Conservation (phyloP, 2,888 invertebrate genomes). For the Marasmarcha lunaedactyla region DNA sequence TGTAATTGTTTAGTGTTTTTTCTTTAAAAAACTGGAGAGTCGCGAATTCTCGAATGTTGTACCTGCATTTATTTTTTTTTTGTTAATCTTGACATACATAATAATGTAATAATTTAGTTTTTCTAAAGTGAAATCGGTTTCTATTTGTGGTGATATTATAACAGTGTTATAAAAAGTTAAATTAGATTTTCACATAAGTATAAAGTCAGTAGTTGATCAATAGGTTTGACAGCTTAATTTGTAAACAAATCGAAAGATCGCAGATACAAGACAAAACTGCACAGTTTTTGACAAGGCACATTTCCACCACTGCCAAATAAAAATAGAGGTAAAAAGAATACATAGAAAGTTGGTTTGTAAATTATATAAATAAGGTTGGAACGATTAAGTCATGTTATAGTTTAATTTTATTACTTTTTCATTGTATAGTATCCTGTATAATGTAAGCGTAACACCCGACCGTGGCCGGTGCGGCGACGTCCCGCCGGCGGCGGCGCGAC, state of each 20-base stretch:
- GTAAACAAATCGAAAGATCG: slow-evolving; percentile 43
- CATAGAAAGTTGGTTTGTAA: slow-evolving; percentile 52
- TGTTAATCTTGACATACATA: slow-evolving; percentile 66
- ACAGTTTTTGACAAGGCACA: slow-evolving; percentile 67
- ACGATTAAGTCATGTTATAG: slow-evolving; percentile 64
- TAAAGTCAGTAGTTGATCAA: slow-evolving; percentile 26
- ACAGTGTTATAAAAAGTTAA: slow-evolving; percentile 46
- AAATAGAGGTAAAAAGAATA: slow-evolving; percentile 38
- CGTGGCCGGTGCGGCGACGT: slow-evolving; percentile 7
- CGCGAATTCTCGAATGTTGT: slow-evolving; percentile 69
- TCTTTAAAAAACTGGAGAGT: slow-evolving; percentile 49
- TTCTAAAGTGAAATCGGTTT: slow-evolving; percentile 50
- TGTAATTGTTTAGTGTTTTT: slow-evolving; percentile 63
- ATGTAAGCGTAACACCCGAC: slow-evolving; percentile 37
- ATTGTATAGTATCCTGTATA: slow-evolving; percentile 55
- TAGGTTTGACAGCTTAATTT: slow-evolving; percentile 64
- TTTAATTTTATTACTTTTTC: slow-evolving; percentile 58
- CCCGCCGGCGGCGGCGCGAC: slow-evolving; percentile 25
- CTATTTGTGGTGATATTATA: slow-evolving; percentile 38
- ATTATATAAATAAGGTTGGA: slow-evolving; percentile 60
- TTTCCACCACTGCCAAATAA: slow-evolving; percentile 68
- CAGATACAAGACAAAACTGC: slow-evolving; percentile 32
- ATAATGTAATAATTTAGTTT: slow-evolving; percentile 57
- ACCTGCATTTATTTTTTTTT: slow-evolving; percentile 68
- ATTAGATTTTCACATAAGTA: too few relatives aligned